These are phyloP conservation scores for Oceanites oceanicus DNA, from an alignment of 2,113 vertebrate genomes.

Conservation along the genomic window DNA sequence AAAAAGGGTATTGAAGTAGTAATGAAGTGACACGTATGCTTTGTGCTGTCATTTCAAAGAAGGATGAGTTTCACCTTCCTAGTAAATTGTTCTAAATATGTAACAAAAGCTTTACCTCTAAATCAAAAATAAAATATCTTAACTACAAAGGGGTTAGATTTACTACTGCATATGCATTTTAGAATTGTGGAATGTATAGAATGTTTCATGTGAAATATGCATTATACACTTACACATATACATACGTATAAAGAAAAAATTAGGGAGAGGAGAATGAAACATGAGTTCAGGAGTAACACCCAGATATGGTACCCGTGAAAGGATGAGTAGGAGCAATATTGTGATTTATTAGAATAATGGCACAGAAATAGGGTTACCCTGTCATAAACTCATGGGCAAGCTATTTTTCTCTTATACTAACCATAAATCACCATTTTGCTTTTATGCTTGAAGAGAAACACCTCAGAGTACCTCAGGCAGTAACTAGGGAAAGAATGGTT, in stretches of 20 bases:
- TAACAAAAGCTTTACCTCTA: not conserved
- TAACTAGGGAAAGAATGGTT: conserved; percentile 7
- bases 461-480: not conserved
- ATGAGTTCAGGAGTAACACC: not conserved
- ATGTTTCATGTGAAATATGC: not conserved
- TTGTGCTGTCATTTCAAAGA: not conserved
- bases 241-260: not conserved
- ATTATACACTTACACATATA: not conserved
- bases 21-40: not conserved
- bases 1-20: not conserved
- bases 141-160: not conserved
- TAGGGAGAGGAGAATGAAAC: not conserved
- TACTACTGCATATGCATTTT: not conserved
- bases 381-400: not conserved
- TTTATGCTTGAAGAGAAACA: conserved; percentile 36
- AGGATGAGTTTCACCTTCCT: not conserved
- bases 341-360: conserved; percentile 14
- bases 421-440: conserved; percentile 46
- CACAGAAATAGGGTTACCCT: conserved; percentile 2
- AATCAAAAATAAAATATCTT: not conserved
- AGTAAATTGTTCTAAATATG: not conserved
- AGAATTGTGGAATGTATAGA: not conserved
- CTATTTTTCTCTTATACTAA: conserved; percentile 44
- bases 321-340: not conserved
- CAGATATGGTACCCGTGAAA: not conserved